Conservation (phyloP, 2,113 vertebrate genomes). For the Hymenochirus boettgeri region DNA sequence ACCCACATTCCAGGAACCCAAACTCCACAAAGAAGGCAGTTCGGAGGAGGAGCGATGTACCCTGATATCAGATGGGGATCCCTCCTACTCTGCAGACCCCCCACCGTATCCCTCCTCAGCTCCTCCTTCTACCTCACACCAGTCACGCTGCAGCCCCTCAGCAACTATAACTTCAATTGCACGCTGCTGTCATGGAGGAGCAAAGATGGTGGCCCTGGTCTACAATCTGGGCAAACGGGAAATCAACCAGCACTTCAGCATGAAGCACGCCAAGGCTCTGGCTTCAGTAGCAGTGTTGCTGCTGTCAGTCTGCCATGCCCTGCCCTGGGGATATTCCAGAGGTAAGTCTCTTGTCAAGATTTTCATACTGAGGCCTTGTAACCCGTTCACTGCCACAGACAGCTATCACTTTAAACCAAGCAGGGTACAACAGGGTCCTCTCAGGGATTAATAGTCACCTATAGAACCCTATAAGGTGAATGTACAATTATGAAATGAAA, state of each 20-base stretch:
- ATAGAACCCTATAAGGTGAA: no score
- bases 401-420: no score
- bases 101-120: conserved; percentile 48
- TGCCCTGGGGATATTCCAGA: conserved; percentile 70
- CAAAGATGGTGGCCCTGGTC: conserved; percentile 95
- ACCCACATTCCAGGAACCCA: no score
- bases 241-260: conserved; percentile 93
- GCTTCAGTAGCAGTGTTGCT: conserved; percentile 70
- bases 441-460: no score
- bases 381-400: no score
- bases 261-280: conserved; percentile 84
- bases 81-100: conserved; percentile 9
- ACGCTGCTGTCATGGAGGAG: conserved; percentile 96
- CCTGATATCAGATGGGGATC: neutral
- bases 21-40: conserved; percentile 21
- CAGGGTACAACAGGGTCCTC: no score
- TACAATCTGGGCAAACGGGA: conserved; percentile 91
- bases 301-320: conserved; percentile 73
- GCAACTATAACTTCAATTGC: conserved; percentile 60
- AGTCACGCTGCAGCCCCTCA: conserved; percentile 53
- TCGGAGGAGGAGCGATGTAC: conserved; percentile 15
- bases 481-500: no score
- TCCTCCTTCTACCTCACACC: conserved; percentile 45
- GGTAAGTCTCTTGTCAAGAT: conserved; percentile 63
- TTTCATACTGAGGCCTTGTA: no score